Conservation (phyloP, 30 jellyfish, hydroid and myxozoan species). For the Aurelia coerulea region DNA sequence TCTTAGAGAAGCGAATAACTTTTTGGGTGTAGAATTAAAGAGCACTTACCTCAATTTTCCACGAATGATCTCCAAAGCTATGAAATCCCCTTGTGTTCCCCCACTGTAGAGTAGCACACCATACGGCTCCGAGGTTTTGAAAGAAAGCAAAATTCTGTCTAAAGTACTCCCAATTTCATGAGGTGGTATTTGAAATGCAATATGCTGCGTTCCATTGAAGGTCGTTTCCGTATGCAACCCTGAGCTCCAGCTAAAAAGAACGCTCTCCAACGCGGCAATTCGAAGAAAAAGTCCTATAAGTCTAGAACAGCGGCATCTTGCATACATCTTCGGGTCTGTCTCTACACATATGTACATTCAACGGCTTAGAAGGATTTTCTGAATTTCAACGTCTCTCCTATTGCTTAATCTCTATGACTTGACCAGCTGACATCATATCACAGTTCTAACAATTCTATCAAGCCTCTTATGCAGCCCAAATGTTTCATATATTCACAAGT, state of each 20-base stretch:
- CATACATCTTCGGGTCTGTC: neutral
- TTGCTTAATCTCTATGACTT: conserved; percentile 9
- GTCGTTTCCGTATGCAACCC: conserved; percentile 58
- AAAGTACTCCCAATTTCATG: conserved; percentile 47
- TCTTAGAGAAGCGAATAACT: neutral
- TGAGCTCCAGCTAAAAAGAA: neutral
- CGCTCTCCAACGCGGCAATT: neutral
- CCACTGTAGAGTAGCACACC: conserved; percentile 93
- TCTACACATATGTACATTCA: neutral
- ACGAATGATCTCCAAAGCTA: conserved; percentile 80
- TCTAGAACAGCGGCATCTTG: neutral
- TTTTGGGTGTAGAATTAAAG: neutral
- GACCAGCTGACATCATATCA: conserved; percentile 46
- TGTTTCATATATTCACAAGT: conserved; percentile 2
- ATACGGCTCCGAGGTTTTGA: conserved; percentile 90
- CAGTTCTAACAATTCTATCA: conserved; percentile 6
- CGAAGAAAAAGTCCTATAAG: neutral
- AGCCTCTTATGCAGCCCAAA: conserved; percentile 29
- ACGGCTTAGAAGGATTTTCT: conserved; percentile 12
- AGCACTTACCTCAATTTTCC: conserved; percentile 91
- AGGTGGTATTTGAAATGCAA: conserved; percentile 61
- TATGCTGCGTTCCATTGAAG: conserved; percentile 68
- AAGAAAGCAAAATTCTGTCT: conserved; percentile 84
- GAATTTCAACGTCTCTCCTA: neutral
- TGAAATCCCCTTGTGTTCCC: conserved; percentile 93